A percentile compares a stretch with the other conserved stretches of the same genome.
These are phyloP conservation scores for Philhelius pedissequus DNA, from an alignment of 2,888 invertebrate genomes.

Conservation along the genomic window DNA sequence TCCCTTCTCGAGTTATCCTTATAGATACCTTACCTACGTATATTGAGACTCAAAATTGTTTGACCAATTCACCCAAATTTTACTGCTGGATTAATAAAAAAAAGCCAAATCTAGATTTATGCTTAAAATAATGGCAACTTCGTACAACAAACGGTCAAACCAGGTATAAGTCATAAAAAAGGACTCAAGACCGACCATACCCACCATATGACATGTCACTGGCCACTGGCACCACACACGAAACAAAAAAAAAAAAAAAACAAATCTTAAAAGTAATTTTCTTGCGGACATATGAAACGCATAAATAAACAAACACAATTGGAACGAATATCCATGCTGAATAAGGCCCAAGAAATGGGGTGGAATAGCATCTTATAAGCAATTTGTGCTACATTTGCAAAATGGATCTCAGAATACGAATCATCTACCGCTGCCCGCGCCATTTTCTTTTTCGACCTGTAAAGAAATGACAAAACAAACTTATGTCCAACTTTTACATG, in stretches of 20 bases:
- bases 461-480: slow-evolving; percentile 55
- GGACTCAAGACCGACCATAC: neutral
- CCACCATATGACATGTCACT: neutral
- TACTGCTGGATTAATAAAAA: slow-evolving; percentile 54
- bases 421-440: neutral
- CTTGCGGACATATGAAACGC: slow-evolving; percentile 69
- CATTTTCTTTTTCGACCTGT: too few species aligned
- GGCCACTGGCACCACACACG: slow-evolving; percentile 63
- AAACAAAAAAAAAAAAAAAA: slow-evolving; percentile 14
- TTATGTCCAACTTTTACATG: slow-evolving; percentile 56
- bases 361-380: slow-evolving; percentile 68
- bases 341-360: slow-evolving; percentile 66
- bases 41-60: slow-evolving; percentile 27
- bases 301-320: slow-evolving; percentile 68
- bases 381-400: slow-evolving; percentile 69
- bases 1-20: slow-evolving; percentile 65
- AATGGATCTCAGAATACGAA: slow-evolving; percentile 35
- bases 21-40: neutral
- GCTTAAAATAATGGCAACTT: slow-evolving; percentile 26
- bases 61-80: slow-evolving; percentile 65
- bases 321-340: slow-evolving; percentile 42
- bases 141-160: slow-evolving; percentile 44
- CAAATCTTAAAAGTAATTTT: slow-evolving; percentile 65
- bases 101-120: slow-evolving; percentile 53
- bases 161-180: slow-evolving; percentile 67